These are phyloP conservation scores for Sinocyclocheilus grahami DNA, from an alignment of 2,113 vertebrate species.

Conservation along the genomic window DNA sequence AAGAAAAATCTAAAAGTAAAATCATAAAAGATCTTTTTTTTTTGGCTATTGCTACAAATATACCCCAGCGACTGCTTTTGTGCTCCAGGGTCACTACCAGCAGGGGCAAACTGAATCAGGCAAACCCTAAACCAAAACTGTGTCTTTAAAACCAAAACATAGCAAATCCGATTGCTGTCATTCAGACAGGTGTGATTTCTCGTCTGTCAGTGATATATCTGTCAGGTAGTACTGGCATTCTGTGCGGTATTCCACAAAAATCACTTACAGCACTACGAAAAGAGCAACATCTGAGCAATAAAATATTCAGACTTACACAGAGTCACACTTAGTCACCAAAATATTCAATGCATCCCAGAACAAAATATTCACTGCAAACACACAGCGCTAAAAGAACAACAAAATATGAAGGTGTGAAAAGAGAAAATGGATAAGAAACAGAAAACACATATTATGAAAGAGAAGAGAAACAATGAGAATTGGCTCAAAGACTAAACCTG, in stretches of 20 bases:
- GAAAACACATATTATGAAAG: background rate
- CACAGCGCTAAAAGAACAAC: background rate
- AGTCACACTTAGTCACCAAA: constrained; percentile 29
- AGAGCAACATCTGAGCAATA: constrained; percentile 2
- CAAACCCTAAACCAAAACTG: no score
- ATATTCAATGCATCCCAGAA: background rate
- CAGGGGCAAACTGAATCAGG: no score
- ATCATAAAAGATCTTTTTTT: no score
- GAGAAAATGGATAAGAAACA: background rate
- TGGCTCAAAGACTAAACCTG: background rate
- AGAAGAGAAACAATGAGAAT: background rate
- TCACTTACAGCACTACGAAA: background rate
- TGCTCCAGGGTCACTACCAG: no score
- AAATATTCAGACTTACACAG: background rate
- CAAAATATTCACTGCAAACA: constrained; percentile 5
- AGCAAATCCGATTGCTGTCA: background rate
- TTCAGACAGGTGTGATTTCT: background rate
- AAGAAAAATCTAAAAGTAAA: no score
- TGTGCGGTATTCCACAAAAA: background rate
- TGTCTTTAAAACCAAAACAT: no score
- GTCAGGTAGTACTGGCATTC: background rate
- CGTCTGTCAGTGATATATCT: background rate
- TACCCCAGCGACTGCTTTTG: no score
- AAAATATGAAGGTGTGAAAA: constrained; percentile 29
- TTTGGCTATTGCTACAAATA: no score